Conservation (phyloP, 30 jellyfish, hydroid and myxozoan species). For the Hydra vulgaris region DNA sequence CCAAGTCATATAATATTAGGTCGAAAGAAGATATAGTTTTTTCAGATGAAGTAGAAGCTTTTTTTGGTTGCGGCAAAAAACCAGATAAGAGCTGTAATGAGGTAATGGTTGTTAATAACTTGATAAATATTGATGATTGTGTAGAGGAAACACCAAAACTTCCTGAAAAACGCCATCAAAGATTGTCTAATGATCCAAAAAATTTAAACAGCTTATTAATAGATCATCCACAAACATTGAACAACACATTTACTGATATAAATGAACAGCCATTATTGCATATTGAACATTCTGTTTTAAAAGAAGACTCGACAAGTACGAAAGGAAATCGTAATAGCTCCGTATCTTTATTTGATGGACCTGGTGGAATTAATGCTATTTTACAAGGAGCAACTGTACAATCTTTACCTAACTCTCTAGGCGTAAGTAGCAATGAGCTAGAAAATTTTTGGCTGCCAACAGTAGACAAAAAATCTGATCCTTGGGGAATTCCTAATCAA, state of each 20-base stretch:
- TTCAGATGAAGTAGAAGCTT: neutral
- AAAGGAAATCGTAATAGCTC: neutral
- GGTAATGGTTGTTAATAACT: neutral
- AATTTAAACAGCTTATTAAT: conserved; percentile 2
- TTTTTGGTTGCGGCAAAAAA: neutral
- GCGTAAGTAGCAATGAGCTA: conserved; percentile 3
- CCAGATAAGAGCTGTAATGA: neutral
- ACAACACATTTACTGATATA: neutral
- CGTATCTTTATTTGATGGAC: conserved; percentile 20
- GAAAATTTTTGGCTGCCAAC: conserved; percentile 28
- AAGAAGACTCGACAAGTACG: neutral
- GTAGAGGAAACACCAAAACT: conserved; percentile 16
- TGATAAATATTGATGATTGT: conserved; percentile 4
- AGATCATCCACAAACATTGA: conserved; percentile 1
- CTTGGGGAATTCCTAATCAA: conserved; percentile 9
- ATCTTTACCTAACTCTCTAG: conserved; percentile 19
- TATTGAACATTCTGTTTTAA: conserved; percentile 2
- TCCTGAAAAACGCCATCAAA: neutral
- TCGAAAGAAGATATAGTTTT: neutral
- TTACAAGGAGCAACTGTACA: conserved; percentile 24
- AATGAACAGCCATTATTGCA: conserved; percentile 13
- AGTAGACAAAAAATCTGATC: conserved; percentile 2
- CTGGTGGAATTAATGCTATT: conserved; percentile 36
- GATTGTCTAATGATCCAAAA: neutral
- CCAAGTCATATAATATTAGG: neutral